phyloP scores from a whole-genome alignment of 2,888 invertebrate species.

The Pteria penguin region DNA sequence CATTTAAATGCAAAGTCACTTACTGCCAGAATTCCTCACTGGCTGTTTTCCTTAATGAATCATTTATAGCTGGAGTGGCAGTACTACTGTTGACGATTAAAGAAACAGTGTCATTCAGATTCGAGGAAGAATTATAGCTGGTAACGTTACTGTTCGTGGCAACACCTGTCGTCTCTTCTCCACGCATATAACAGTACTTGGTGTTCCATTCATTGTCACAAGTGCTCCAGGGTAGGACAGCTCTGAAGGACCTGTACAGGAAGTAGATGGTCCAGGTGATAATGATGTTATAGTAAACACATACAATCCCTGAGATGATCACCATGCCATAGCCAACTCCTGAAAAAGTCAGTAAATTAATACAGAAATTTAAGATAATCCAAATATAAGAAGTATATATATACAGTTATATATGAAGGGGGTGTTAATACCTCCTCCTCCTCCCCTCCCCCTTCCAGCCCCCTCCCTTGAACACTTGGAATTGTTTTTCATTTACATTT shows the following conservation, averaged over 20 bases:
- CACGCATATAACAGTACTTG: constrained; percentile 39
- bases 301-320: constrained; percentile 76
- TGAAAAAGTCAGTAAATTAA: no score
- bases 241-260: constrained; percentile 72
- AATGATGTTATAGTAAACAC: constrained; percentile 79
- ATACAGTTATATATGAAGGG: no score
- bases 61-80: not conserved
- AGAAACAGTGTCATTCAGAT: not conserved
- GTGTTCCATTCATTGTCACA: constrained; percentile 77
- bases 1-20: constrained; percentile 24
- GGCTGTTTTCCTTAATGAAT: constrained; percentile 35
- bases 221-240: constrained; percentile 73
- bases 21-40: constrained; percentile 64
- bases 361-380: no score
- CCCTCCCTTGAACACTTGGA: no score
- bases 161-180: not conserved
- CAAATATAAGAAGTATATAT: no score
- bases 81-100: not conserved
- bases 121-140: not conserved
- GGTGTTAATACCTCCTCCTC: no score
- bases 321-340: constrained; percentile 79
- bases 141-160: not conserved
- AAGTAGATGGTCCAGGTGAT: constrained; percentile 79
- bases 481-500: no score
- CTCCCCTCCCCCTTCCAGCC: no score